phyloP scores from a whole-genome alignment of 2,113 vertebrate genomes.

The Gracilinanus agilis region DNA sequence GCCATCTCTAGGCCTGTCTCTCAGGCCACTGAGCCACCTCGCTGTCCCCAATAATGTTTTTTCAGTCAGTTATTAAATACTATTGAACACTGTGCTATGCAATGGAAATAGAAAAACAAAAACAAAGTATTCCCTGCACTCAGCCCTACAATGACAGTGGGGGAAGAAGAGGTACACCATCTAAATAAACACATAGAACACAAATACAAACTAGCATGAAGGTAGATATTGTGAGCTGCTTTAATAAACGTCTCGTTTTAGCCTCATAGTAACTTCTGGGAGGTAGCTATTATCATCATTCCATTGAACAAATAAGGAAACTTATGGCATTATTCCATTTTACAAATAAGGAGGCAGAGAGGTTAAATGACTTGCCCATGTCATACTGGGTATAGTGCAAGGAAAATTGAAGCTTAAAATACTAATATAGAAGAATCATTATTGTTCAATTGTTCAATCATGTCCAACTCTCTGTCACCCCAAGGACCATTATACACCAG shows the following conservation, averaged over 20 bases:
- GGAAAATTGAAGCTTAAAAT: neutral
- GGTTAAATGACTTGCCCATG: neutral
- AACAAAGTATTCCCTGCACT: neutral
- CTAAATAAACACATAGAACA: neutral
- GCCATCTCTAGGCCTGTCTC: too few relatives aligned
- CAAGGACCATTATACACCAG: too few relatives aligned
- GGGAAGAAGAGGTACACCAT: neutral
- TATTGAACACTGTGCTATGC: neutral
- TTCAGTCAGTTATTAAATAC: neutral
- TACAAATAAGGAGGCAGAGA: too few relatives aligned
- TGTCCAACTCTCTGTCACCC: too few relatives aligned
- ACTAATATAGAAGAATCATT: neutral
- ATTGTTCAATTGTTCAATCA: too few relatives aligned
- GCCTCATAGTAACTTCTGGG: neutral
- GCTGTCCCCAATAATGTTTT: neutral
- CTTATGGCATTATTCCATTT: too few relatives aligned
- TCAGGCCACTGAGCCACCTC: too few relatives aligned
- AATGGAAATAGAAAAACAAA: neutral
- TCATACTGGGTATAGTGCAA: neutral
- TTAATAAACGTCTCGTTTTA: neutral
- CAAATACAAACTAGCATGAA: neutral
- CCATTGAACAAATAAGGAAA: neutral
- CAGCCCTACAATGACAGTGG: neutral
- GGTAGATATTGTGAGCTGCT: neutral
- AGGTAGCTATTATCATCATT: neutral